phyloP scores from a whole-genome alignment of 2,113 vertebrate genomes.

The Dermatemys mawii region DNA sequence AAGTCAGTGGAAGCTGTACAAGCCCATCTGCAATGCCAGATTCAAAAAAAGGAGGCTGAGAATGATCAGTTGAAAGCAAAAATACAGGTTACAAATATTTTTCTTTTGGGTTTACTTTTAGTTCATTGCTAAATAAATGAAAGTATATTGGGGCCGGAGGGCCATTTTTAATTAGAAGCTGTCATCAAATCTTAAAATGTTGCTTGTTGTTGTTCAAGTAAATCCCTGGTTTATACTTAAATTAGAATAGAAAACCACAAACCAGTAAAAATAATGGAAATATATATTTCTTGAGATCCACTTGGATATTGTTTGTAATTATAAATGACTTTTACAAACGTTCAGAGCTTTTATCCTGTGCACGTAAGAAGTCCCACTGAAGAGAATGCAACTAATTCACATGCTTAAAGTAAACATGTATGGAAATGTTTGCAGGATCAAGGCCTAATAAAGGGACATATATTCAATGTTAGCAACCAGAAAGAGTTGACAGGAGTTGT shows the following conservation, averaged over 20 bases:
- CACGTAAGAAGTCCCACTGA: neutral
- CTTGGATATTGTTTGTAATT: neutral
- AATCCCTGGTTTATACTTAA: neutral
- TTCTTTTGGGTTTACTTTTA: constrained; percentile 3
- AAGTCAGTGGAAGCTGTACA: constrained; percentile 81
- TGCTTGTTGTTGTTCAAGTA: neutral
- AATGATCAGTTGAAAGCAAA: constrained; percentile 84
- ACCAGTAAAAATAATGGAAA: neutral
- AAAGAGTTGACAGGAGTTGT: neutral
- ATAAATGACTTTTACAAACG: neutral
- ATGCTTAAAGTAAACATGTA: neutral
- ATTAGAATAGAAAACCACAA: neutral
- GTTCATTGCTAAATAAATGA: constrained; percentile 1
- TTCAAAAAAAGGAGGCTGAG: constrained; percentile 86
- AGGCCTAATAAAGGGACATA: neutral
- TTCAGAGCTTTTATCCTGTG: neutral
- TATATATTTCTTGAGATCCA: neutral
- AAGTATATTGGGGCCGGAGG: neutral
- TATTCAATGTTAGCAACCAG: neutral
- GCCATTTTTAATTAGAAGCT: neutral
- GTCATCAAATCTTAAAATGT: neutral
- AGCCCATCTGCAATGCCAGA: constrained; percentile 83
- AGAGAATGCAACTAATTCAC: neutral
- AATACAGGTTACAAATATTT: constrained; percentile 79
- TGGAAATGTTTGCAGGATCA: neutral